phyloP scores from a whole-genome alignment of 2,888 invertebrate genomes.

The Drosophila paranaensis region DNA sequence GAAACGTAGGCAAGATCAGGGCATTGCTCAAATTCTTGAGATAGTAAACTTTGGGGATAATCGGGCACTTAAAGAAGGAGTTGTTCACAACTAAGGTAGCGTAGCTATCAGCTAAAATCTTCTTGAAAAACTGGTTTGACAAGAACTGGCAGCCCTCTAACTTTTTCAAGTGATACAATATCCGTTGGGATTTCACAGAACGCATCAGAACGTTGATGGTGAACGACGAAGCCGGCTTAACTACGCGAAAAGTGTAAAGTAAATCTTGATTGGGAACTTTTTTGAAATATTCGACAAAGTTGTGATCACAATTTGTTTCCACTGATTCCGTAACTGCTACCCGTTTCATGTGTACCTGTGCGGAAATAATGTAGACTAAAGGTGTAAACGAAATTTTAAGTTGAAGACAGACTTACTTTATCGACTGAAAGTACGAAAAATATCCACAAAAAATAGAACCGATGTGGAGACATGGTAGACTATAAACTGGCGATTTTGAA shows the following conservation, averaged over 20 bases:
- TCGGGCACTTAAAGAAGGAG: slow-evolving; percentile 29
- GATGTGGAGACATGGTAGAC: neutral
- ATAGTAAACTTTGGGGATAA: slow-evolving; percentile 30
- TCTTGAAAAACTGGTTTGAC: slow-evolving; percentile 29
- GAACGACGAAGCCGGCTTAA: slow-evolving; percentile 8
- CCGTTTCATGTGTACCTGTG: slow-evolving; percentile 5
- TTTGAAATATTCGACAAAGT: slow-evolving; percentile 35
- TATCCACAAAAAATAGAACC: no score
- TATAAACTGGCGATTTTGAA: neutral
- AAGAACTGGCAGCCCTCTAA: slow-evolving; percentile 48
- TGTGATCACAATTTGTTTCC: slow-evolving; percentile 38
- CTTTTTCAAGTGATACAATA: slow-evolving; percentile 24
- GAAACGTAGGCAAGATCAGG: slow-evolving; percentile 4
- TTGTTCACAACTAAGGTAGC: slow-evolving; percentile 26
- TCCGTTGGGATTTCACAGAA: slow-evolving; percentile 2
- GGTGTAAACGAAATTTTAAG: no score
- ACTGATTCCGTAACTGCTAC: slow-evolving; percentile 10
- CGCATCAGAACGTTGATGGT: slow-evolving; percentile 11
- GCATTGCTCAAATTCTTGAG: slow-evolving; percentile 22
- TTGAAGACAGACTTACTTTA: neutral
- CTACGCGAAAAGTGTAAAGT: slow-evolving; percentile 28
- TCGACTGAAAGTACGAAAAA: neutral
- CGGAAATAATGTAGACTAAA: neutral
- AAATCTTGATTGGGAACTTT: neutral
- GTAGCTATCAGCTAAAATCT: slow-evolving; percentile 11